phyloP scores from a whole-genome alignment of 2,113 vertebrate genomes.

The Mobula hypostoma region DNA sequence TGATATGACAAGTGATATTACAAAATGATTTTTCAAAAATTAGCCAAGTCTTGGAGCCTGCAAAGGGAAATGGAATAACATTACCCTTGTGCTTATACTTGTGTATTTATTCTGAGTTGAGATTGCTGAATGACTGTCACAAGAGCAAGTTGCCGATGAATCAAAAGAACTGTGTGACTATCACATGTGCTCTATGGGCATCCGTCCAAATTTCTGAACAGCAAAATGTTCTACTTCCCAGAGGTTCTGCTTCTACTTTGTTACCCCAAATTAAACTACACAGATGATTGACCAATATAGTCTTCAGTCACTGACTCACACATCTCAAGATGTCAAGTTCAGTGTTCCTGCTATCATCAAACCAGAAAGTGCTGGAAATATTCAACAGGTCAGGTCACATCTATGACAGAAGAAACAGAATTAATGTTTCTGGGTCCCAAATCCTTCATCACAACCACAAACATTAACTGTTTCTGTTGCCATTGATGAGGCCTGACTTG shows the following conservation, averaged over 20 bases:
- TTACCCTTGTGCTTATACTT: not conserved
- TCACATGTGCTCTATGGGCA: constrained; percentile 33
- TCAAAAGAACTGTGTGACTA: constrained; percentile 26
- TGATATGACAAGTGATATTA: not conserved
- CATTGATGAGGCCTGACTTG: too few relatives aligned
- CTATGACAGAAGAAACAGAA: too few relatives aligned
- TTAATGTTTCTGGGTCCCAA: too few relatives aligned
- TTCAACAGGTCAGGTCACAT: too few relatives aligned
- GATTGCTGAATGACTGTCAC: constrained; percentile 34
- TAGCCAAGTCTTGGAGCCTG: not conserved
- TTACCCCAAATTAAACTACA: not conserved
- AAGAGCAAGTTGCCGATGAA: constrained; percentile 31
- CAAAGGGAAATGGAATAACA: not conserved
- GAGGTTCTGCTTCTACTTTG: constrained; percentile 11
- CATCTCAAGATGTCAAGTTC: not conserved
- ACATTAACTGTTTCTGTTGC: too few relatives aligned
- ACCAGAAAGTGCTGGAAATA: too few relatives aligned
- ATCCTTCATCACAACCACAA: too few relatives aligned
- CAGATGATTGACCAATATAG: not conserved
- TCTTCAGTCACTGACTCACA: not conserved
- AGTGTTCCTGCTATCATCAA: not conserved
- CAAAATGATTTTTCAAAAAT: constrained; percentile 10
- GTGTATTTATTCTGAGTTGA: constrained; percentile 27
- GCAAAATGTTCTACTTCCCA: constrained; percentile 27
- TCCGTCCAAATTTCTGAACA: constrained; percentile 7